Evolutionary conservation across 1,140 invertebrate species (phyloP).

Genomic region (Trypoxylus dichotomus): DNA sequence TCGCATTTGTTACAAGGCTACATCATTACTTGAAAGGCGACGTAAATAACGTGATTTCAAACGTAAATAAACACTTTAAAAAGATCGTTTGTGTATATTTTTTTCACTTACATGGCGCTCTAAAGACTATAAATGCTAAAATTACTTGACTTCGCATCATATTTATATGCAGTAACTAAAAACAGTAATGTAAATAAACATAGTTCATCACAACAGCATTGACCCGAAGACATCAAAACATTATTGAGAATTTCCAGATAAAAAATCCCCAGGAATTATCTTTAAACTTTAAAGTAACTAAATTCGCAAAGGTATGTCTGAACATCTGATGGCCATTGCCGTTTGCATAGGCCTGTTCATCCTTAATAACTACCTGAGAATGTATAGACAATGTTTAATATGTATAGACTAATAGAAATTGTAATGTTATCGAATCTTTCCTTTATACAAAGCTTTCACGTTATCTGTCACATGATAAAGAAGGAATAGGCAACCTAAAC

Average conservation of each 20-base stretch:
- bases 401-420: too few relatives aligned
- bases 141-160: background rate
- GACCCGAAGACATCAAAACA: slow-evolving; percentile 15
- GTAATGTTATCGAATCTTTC: too few relatives aligned
- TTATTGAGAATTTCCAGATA: background rate
- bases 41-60: background rate
- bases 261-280: background rate
- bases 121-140: slow-evolving; percentile 9
- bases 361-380: too few relatives aligned
- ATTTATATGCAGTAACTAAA: slow-evolving; percentile 12
- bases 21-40: background rate
- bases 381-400: too few relatives aligned
- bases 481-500: too few relatives aligned
- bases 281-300: too few relatives aligned
- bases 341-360: too few relatives aligned
- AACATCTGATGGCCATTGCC: too few relatives aligned
- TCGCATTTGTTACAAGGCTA: slow-evolving; percentile 26
- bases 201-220: slow-evolving; percentile 10
- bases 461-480: too few relatives aligned
- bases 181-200: slow-evolving; percentile 24
- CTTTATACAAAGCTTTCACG: too few relatives aligned
- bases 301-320: too few relatives aligned
- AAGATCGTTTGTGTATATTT: background rate
- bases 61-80: slow-evolving; percentile 4
- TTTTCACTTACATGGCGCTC: background rate